A percentile compares a stretch with the other conserved stretches of the same genome.
These are phyloP conservation scores for Rhopilema esculentum DNA, from an alignment of 30 jellyfish, hydroid and myxozoan genomes.

Conservation along the genomic window DNA sequence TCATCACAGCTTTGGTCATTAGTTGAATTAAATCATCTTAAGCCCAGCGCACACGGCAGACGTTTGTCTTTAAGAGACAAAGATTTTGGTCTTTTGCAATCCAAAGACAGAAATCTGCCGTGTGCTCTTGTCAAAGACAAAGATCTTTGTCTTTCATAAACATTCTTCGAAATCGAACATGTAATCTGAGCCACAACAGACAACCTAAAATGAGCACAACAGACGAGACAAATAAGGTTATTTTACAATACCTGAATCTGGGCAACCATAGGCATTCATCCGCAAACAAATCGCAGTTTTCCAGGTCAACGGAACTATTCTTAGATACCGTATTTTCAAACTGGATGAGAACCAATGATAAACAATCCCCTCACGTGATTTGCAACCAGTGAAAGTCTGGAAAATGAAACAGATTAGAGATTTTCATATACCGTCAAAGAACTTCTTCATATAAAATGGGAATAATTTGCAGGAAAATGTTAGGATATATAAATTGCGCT, in stretches of 20 bases:
- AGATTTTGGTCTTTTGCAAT: too few relatives aligned
- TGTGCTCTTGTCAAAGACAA: too few relatives aligned
- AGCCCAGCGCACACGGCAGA: too few relatives aligned
- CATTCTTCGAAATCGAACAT: background rate
- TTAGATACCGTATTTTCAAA: slow-evolving; percentile 21
- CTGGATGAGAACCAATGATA: slow-evolving; percentile 65
- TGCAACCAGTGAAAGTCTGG: slow-evolving; percentile 59
- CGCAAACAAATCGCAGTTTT: slow-evolving; percentile 45
- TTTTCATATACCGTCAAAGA: background rate
- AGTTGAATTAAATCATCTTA: too few relatives aligned
- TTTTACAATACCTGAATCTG: slow-evolving; percentile 15
- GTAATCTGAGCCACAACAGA: background rate
- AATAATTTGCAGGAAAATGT: background rate
- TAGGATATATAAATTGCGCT: background rate
- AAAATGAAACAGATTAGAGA: background rate
- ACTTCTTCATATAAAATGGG: background rate
- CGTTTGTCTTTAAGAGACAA: too few relatives aligned
- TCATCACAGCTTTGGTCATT: too few relatives aligned
- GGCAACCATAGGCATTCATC: slow-evolving; percentile 67
- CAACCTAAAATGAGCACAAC: background rate
- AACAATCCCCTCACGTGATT: slow-evolving; percentile 21
- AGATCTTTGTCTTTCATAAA: too few relatives aligned
- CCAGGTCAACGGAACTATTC: slow-evolving; percentile 35
- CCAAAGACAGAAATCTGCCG: too few relatives aligned
- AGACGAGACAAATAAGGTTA: background rate